Conservation (phyloP, 2,888 invertebrate genomes). For the Drosophila neonasuta region DNA sequence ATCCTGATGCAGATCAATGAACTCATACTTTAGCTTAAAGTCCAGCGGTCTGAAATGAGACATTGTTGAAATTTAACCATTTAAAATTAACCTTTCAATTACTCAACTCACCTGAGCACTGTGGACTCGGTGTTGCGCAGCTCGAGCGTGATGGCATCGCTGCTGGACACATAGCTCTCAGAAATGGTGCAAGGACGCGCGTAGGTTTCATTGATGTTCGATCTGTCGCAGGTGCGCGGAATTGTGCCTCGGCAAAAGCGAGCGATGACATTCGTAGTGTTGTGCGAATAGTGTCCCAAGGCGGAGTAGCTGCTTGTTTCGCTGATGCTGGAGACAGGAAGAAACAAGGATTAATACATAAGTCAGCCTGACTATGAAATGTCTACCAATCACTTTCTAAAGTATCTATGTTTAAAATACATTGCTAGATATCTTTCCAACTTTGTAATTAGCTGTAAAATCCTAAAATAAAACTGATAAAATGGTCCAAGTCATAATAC, state of each 20-base stretch:
- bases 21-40: conserved; percentile 93
- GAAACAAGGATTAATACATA: background rate
- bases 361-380: background rate
- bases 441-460: no score
- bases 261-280: conserved; percentile 89
- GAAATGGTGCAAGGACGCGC: conserved; percentile 90
- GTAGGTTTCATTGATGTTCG: conserved; percentile 84
- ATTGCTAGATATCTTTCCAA: no score
- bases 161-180: conserved; percentile 92
- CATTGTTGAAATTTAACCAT: background rate
- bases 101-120: conserved; percentile 87
- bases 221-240: conserved; percentile 92
- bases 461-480: no score
- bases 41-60: conserved; percentile 87
- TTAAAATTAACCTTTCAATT: background rate
- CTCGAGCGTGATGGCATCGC: conserved; percentile 91
- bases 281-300: conserved; percentile 84
- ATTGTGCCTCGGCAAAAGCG: conserved; percentile 92
- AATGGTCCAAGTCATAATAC: no score
- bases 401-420: no score
- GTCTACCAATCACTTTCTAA: no score
- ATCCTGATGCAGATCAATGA: conserved; percentile 93
- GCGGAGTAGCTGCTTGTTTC: conserved; percentile 57
- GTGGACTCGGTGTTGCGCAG: conserved; percentile 91
- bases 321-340: conserved; percentile 34